Conservation (phyloP, 1,140 invertebrate genomes). For the Polypedilum vanderplanki region DNA sequence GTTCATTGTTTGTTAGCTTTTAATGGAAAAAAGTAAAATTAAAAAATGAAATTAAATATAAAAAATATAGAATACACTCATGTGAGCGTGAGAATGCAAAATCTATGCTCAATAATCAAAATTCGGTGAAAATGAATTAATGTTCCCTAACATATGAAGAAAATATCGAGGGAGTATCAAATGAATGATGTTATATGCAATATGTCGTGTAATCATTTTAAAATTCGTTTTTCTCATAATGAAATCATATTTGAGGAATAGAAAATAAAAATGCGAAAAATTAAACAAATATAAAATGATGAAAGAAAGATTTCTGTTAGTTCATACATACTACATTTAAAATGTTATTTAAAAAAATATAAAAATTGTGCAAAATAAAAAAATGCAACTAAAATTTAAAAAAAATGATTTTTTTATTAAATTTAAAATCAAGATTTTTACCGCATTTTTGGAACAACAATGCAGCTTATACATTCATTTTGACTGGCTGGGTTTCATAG, state of each 20-base stretch:
- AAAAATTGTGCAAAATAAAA: conserved; percentile 29
- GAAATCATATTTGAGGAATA: conserved; percentile 8
- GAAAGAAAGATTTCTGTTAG: conserved; percentile 21
- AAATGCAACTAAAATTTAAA: conserved; percentile 26
- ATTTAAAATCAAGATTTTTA: too few species aligned
- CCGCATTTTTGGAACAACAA: too few species aligned
- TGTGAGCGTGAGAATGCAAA: conserved; percentile 2
- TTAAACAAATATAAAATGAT: not conserved
- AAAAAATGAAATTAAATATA: not conserved
- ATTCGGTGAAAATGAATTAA: not conserved
- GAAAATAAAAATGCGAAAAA: not conserved
- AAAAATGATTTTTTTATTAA: not conserved
- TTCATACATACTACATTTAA: conserved; percentile 20
- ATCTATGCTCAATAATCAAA: conserved; percentile 6
- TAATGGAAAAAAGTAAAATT: not conserved
- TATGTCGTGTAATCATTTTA: not conserved
- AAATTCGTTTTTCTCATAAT: not conserved
- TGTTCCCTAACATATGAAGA: not conserved
- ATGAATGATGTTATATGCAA: not conserved
- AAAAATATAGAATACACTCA: not conserved
- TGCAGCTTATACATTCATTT: too few species aligned
- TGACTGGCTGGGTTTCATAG: too few species aligned
- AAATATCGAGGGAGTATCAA: not conserved
- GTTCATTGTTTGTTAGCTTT: conserved; percentile 18
- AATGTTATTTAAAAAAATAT: conserved; percentile 29